Percentiles rank a stretch among this genome's conserved stretches.
Conservation (phyloP, 2,113 vertebrate species). For the Opisthocomus hoazin region DNA sequence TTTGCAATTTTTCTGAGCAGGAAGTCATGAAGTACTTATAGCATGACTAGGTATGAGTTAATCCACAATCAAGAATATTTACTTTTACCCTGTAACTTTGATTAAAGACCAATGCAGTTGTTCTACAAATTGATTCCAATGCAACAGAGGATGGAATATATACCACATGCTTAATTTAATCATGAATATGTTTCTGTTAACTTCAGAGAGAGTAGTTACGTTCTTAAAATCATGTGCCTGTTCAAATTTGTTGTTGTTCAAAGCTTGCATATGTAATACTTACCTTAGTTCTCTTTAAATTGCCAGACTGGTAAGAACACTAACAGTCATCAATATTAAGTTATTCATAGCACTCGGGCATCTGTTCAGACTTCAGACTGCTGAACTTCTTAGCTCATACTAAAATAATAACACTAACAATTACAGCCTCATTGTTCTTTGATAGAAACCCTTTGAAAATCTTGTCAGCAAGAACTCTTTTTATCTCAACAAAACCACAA, state of each 20-base stretch:
- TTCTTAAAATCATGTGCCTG: background rate
- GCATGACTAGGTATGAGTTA: background rate
- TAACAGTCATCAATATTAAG: background rate
- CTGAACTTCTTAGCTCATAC: background rate
- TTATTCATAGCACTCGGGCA: background rate
- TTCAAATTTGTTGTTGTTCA: background rate
- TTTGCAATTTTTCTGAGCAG: background rate
- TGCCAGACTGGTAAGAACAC: background rate
- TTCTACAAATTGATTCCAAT: background rate
- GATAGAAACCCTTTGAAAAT: constrained; percentile 1
- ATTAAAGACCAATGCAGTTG: background rate
- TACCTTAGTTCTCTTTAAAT: background rate
- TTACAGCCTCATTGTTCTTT: background rate
- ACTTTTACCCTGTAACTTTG: background rate
- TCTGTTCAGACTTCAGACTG: background rate
- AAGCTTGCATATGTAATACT: background rate
- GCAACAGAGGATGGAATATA: background rate
- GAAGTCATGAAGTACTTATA: background rate
- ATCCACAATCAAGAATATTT: background rate
- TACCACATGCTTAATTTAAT: background rate
- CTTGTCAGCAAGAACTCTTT: background rate
- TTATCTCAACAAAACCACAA: background rate
- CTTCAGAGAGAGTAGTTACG: background rate
- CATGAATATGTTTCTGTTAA: background rate
- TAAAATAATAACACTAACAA: background rate